Conservation (phyloP, 1,140 invertebrate genomes). For the Drosophila tani region DNA sequence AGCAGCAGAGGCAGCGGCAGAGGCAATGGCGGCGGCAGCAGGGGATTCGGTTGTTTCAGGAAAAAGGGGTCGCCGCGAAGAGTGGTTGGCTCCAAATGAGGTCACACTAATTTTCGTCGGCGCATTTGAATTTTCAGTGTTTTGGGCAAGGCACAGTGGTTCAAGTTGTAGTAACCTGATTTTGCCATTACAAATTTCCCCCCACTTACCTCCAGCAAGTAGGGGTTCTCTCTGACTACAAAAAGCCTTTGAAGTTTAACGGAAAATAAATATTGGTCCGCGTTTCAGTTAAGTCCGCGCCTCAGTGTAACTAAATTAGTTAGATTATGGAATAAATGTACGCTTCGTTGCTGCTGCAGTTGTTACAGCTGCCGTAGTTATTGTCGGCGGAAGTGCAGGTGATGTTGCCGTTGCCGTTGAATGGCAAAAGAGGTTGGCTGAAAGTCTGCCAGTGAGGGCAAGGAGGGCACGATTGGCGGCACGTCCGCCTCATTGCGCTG, state of each 20-base stretch:
- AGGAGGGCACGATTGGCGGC: conserved; percentile 15
- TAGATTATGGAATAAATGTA: conserved; percentile 68
- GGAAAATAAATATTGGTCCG: too few species aligned
- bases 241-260: too few species aligned
- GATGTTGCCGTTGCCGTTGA: conserved; percentile 35
- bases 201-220: too few species aligned
- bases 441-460: conserved; percentile 23
- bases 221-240: too few species aligned
- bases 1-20: conserved; percentile 22
- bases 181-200: too few species aligned
- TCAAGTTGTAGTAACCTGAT: background rate
- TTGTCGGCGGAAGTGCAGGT: conserved; percentile 54
- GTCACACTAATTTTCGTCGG: conserved; percentile 66
- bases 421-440: conserved; percentile 42
- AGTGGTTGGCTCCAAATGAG: conserved; percentile 53
- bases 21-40: background rate
- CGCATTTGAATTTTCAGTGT: conserved; percentile 64
- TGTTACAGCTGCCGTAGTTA: conserved; percentile 31
- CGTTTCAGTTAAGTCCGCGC: conserved; percentile 3
- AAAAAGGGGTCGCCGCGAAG: background rate
- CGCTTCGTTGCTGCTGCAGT: conserved; percentile 39
- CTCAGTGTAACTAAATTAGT: conserved; percentile 61
- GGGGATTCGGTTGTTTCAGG: conserved; percentile 1
- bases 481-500: conserved; percentile 63
- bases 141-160: conserved; percentile 9